Percentiles rank a stretch among this genome's conserved stretches.
These are phyloP conservation scores for Plagodis pulveraria DNA, from an alignment of 2,888 invertebrate genomes.

Conservation along the genomic window DNA sequence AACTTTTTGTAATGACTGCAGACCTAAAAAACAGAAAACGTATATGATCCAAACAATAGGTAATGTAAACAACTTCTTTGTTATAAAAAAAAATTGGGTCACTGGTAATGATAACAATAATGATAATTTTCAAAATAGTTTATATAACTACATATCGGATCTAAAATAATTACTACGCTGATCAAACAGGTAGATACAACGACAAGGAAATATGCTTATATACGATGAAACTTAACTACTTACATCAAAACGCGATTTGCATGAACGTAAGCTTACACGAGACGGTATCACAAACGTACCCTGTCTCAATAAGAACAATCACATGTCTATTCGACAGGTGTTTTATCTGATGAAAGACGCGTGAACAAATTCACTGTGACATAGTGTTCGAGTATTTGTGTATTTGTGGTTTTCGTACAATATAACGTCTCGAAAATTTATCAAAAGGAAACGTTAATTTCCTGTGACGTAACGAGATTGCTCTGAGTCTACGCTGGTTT, in stretches of 20 bases:
- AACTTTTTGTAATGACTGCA: too few relatives aligned
- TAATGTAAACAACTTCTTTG: too few relatives aligned
- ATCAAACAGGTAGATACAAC: constrained; percentile 14
- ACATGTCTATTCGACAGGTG: not conserved
- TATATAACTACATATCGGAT: too few relatives aligned
- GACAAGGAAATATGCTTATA: constrained; percentile 15
- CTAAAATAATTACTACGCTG: too few relatives aligned
- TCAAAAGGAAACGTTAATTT: constrained; percentile 59
- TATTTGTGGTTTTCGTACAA: constrained; percentile 15
- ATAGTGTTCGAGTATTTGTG: constrained; percentile 5
- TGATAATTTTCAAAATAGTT: too few relatives aligned
- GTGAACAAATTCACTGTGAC: constrained; percentile 10
- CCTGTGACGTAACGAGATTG: constrained; percentile 58
- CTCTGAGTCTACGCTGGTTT: constrained; percentile 42
- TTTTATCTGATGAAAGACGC: constrained; percentile 1
- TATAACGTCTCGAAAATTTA: constrained; percentile 23
- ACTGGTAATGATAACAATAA: too few relatives aligned
- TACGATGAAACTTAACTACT: constrained; percentile 19
- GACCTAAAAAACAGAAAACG: too few relatives aligned
- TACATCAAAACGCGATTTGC: constrained; percentile 26
- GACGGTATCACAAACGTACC: constrained; percentile 5
- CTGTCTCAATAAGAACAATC: constrained; percentile 10
- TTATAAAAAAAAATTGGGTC: too few relatives aligned
- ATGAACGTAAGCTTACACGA: constrained; percentile 14
- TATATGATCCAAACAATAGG: too few relatives aligned